Percentiles rank a stretch among this genome's conserved stretches.
phyloP scores from a whole-genome alignment of 1,140 invertebrate species.

The Thalassaphorura encarpata region DNA sequence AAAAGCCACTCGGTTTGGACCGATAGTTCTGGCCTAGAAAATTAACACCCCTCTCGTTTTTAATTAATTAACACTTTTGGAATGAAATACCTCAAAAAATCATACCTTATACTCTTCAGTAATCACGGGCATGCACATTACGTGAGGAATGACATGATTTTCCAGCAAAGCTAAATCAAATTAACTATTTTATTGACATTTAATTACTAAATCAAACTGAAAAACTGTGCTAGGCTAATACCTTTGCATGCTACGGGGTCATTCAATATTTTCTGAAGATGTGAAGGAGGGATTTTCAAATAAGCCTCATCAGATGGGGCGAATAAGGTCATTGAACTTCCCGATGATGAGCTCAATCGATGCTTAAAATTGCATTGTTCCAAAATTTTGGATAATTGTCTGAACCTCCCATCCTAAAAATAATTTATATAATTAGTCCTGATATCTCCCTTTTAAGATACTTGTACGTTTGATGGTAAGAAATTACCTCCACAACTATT shows the following conservation, averaged over 20 bases:
- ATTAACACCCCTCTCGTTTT: too few species aligned
- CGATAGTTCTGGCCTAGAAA: conserved; percentile 38
- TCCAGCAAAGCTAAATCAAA: conserved; percentile 37
- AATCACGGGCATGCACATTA: conserved; percentile 41
- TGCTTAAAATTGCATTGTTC: conserved; percentile 40
- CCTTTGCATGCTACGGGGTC: conserved; percentile 38
- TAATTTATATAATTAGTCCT: neutral
- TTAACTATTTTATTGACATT: neutral
- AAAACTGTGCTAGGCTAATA: conserved; percentile 17
- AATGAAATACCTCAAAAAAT: too few species aligned
- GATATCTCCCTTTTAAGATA: conserved; percentile 12
- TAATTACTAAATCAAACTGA: neutral
- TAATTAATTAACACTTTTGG: too few species aligned
- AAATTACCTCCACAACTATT: neutral
- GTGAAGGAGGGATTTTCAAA: conserved; percentile 39
- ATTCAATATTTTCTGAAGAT: conserved; percentile 37
- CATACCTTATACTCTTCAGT: too few species aligned
- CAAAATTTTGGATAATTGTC: conserved; percentile 46
- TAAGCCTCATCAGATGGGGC: conserved; percentile 54
- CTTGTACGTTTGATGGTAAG: neutral
- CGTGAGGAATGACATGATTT: conserved; percentile 42
- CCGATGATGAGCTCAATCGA: conserved; percentile 33
- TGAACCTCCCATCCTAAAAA: conserved; percentile 44
- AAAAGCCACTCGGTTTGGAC: conserved; percentile 35
- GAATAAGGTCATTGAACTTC: conserved; percentile 47